phyloP scores from a whole-genome alignment of 2,113 vertebrate genomes.

The Mystacornis crossleyi region DNA sequence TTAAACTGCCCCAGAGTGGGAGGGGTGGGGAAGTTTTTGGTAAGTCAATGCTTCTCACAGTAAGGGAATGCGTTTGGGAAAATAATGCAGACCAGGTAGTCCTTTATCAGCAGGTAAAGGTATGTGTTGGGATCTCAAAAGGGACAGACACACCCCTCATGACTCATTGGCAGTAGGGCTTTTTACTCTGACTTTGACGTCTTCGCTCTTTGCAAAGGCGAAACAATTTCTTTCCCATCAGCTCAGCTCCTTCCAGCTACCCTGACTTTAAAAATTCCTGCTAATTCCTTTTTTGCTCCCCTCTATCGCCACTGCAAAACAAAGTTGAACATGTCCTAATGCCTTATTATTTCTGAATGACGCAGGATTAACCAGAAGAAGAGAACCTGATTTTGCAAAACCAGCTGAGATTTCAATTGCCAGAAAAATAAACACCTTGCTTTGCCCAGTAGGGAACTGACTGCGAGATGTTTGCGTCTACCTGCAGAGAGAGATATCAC shows the following conservation, averaged over 20 bases:
- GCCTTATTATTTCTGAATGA: not conserved
- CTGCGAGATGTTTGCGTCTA: not conserved
- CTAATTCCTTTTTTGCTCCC: not conserved
- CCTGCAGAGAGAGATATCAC: not conserved
- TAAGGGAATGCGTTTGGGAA: not conserved
- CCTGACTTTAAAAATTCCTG: not conserved
- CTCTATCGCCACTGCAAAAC: not conserved
- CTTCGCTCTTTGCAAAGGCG: slow-evolving; percentile 10
- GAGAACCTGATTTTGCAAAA: slow-evolving; percentile 19
- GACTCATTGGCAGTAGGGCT: not conserved
- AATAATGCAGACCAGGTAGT: not conserved
- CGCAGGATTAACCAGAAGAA: not conserved
- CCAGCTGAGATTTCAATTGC: not conserved
- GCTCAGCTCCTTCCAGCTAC: not conserved
- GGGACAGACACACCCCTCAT: not conserved
- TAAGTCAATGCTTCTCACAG: not conserved
- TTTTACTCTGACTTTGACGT: not conserved
- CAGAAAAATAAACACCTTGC: not conserved
- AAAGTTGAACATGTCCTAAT: not conserved
- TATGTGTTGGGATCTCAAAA: not conserved
- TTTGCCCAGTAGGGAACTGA: not conserved
- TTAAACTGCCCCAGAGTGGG: not conserved
- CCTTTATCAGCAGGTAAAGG: not conserved
- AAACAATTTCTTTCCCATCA: slow-evolving; percentile 14
- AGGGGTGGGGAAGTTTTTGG: not conserved